phyloP scores from a whole-genome alignment of 2,113 vertebrate species.

The Ranitomeya variabilis region DNA sequence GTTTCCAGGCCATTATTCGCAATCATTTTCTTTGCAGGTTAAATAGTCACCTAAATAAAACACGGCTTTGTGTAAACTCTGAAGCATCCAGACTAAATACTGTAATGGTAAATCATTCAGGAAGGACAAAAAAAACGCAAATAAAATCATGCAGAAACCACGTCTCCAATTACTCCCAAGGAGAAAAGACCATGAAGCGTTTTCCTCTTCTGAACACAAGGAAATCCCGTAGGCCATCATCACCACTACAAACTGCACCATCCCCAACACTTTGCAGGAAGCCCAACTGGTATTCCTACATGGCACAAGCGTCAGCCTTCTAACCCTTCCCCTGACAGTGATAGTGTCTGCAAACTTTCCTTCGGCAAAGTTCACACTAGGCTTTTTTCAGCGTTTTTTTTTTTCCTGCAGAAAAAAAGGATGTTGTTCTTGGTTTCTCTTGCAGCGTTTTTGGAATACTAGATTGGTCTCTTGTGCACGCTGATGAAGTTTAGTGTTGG shows the following conservation, averaged over 20 bases:
- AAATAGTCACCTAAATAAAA: conserved; percentile 29
- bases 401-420: too few relatives aligned
- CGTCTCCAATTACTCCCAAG: conserved; percentile 34
- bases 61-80: conserved; percentile 27
- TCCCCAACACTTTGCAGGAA: not conserved
- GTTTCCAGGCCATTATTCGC: not conserved
- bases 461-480: too few relatives aligned
- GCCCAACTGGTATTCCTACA: too few relatives aligned
- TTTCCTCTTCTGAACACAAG: not conserved
- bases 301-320: too few relatives aligned
- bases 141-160: conserved; percentile 17
- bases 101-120: conserved; percentile 28
- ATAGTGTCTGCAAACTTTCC: too few relatives aligned
- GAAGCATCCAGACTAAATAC: conserved; percentile 35
- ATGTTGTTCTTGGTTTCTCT: too few relatives aligned
- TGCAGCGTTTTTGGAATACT: too few relatives aligned
- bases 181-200: not conserved
- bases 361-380: too few relatives aligned
- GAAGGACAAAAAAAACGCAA: conserved; percentile 19
- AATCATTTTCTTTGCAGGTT: conserved; percentile 17
- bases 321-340: too few relatives aligned
- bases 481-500: too few relatives aligned
- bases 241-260: not conserved
- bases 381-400: too few relatives aligned
- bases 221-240: not conserved